phyloP scores from a whole-genome alignment of 2,888 invertebrate genomes.

The Ypsolopha scabrella region DNA sequence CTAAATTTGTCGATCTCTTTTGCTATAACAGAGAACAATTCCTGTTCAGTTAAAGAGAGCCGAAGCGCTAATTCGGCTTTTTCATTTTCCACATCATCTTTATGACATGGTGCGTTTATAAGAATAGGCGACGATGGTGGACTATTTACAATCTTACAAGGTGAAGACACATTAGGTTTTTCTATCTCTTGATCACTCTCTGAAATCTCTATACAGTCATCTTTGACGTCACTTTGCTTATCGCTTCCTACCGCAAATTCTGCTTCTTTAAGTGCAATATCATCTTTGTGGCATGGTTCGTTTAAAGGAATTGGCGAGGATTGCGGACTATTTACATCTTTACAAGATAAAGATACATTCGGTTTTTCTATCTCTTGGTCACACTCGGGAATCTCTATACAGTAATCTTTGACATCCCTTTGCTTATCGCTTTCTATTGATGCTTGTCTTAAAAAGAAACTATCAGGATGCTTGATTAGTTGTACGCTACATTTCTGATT shows the following conservation, averaged over 20 bases:
- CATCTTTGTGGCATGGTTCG: too few relatives aligned
- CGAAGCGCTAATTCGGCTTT: too few relatives aligned
- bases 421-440: neutral
- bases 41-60: too few relatives aligned
- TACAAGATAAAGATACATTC: too few relatives aligned
- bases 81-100: too few relatives aligned
- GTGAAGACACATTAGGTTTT: neutral
- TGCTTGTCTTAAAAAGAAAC: neutral
- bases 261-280: too few relatives aligned
- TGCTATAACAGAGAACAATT: neutral
- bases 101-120: too few relatives aligned
- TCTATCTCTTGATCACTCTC: neutral
- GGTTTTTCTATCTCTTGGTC: neutral
- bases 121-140: too few relatives aligned
- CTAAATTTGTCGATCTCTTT: neutral
- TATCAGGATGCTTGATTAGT: constrained; percentile 13
- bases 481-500: constrained; percentile 31
- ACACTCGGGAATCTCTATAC: neutral
- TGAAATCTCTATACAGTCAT: neutral
- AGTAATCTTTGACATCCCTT: neutral
- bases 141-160: too few relatives aligned
- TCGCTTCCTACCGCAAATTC: too few relatives aligned
- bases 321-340: too few relatives aligned
- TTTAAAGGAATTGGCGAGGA: too few relatives aligned
- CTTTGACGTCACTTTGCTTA: neutral